phyloP scores from a whole-genome alignment of 92 coral and sea anemone species.

The Metridium senile region DNA sequence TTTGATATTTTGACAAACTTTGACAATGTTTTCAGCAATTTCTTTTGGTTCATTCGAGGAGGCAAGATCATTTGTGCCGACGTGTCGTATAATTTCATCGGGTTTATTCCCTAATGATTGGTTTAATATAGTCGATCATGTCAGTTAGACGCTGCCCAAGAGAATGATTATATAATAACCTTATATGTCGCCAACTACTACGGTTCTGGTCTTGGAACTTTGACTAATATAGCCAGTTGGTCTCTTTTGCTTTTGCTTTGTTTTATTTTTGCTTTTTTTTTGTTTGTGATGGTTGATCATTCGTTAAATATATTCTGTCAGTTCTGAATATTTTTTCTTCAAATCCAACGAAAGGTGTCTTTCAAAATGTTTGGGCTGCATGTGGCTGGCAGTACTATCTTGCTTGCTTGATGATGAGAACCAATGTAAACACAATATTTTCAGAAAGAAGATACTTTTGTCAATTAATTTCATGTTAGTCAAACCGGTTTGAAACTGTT shows the following conservation, averaged over 20 bases:
- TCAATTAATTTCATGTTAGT: background rate
- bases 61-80: constrained; percentile 30
- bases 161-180: background rate
- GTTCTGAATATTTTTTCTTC: no score
- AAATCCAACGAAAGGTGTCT: no score
- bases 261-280: no score
- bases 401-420: background rate
- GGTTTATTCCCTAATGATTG: constrained; percentile 6
- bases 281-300: no score
- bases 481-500: constrained; percentile 22
- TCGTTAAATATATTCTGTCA: no score
- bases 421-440: background rate
- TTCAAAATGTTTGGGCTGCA: no score
- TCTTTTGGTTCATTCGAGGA: background rate
- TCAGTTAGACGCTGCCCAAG: constrained; percentile 19
- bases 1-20: background rate
- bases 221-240: no score
- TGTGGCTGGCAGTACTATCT: no score
- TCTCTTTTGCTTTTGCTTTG: no score
- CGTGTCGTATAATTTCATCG: constrained; percentile 1
- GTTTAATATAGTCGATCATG: constrained; percentile 12
- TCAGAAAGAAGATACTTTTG: background rate
- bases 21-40: background rate
- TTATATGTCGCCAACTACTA: background rate
- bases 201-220: no score